Conservation (phyloP, 2,113 vertebrate species). For the Rana temporaria region DNA sequence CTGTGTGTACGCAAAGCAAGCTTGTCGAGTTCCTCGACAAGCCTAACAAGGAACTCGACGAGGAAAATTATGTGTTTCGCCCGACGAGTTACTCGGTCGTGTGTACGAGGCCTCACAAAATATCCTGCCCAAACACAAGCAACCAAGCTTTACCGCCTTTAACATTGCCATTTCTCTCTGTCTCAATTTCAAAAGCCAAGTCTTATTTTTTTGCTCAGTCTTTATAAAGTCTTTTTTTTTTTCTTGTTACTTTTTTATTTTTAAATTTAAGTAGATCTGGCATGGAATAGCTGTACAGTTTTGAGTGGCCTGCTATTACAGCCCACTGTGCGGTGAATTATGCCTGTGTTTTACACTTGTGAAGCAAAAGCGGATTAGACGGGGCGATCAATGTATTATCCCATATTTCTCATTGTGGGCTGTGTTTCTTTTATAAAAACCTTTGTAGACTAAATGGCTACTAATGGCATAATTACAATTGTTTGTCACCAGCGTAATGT, state of each 20-base stretch:
- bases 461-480: constrained; percentile 94
- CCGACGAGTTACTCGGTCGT: too few species aligned
- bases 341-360: constrained; percentile 78
- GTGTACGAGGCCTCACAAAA: too few species aligned
- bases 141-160: too few species aligned
- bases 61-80: too few species aligned
- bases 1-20: too few species aligned
- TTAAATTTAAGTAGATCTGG: constrained; percentile 78
- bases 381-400: constrained; percentile 79
- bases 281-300: constrained; percentile 81
- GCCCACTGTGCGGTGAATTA: constrained; percentile 82
- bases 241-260: constrained; percentile 74
- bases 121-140: too few species aligned
- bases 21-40: too few species aligned
- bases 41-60: too few species aligned
- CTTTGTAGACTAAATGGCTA: constrained; percentile 86
- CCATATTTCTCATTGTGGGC: constrained; percentile 79
- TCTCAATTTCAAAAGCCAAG: constrained; percentile 11
- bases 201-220: background rate
- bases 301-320: constrained; percentile 79
- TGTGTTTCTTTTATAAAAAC: constrained; percentile 78
- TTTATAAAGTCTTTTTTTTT: constrained; percentile 60
- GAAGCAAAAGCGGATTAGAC: constrained; percentile 78
- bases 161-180: background rate
- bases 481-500: constrained; percentile 91